Evolutionary conservation across 2,113 vertebrate genomes (phyloP), one percentile per base, ranked within the genome.

Genomic region (Ammodytes marinus): DNA sequence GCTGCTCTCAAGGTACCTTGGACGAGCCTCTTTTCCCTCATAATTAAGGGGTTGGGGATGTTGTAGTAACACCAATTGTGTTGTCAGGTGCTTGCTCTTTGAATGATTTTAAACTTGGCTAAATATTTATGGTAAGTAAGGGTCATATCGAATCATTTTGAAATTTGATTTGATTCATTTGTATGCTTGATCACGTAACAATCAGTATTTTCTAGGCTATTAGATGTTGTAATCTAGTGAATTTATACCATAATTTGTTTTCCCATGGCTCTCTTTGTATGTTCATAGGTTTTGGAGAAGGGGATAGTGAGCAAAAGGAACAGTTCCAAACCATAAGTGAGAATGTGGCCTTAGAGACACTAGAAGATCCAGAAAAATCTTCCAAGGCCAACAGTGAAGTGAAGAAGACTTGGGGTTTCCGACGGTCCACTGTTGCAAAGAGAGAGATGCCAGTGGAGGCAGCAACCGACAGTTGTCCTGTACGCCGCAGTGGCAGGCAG

Each of bases 401-500:
- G 83, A 96, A 93, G 93, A 99, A 98, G 84, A 99, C 97, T 2
- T 98, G 97, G 97, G 96, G 96, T 0, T 99, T 99, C 82, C 94
- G 97, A 8, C 96, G 92, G 77, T 98, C 97, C 52, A 98, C 98
- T 0, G 97, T 99, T 40, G 97, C 96, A 2, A 97, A 97, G 81
- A 94, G 98, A 55, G 97, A 99, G 88, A 92, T 96, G 60, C 93
- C 90, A 0, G 96, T 95, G 45, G 98, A 98, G 13, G 60, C 40
- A 0, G 96, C 96, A 1, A 55, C 35, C 0, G 97, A 97, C 27
- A 71, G 88, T 39, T 91, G 92, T 60, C 96, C 97, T 5, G 94
- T 99, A 3, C 94, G 98, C 1, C 97, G 98, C 14, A 99, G 98
- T 0, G 98, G 98, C 0, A 89, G 98, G 49, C 98, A 99, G 86